These are phyloP conservation scores for Crax fasciolata DNA, from an alignment of 2,797 vertebrate species.

Conservation along the genomic window DNA sequence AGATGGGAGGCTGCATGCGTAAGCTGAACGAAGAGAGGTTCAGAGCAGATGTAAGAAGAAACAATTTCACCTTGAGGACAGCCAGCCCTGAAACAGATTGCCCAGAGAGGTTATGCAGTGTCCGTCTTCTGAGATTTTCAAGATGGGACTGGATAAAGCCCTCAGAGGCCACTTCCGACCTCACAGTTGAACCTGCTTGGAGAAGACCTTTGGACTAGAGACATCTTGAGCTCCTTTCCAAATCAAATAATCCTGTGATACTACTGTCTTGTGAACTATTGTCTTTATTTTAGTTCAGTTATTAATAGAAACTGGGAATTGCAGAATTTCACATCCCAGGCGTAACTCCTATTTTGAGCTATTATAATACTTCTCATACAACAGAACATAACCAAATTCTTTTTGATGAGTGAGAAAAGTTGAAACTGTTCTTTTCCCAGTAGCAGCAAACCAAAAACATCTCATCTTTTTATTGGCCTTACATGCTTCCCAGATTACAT, in stretches of 20 bases:
- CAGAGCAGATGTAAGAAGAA: neutral
- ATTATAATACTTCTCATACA: neutral
- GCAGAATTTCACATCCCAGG: neutral
- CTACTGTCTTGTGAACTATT: neutral
- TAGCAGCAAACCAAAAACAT: neutral
- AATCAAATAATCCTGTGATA: neutral
- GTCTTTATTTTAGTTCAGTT: neutral
- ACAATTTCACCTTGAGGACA: neutral
- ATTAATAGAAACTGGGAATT: neutral
- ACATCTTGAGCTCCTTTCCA: neutral
- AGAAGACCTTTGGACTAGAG: neutral
- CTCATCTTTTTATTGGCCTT: neutral
- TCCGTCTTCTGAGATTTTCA: neutral
- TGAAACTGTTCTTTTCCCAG: neutral
- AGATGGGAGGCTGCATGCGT: neutral
- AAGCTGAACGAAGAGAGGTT: neutral
- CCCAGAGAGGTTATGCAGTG: neutral
- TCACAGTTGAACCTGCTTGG: neutral
- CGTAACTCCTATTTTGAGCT: neutral
- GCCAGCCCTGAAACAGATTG: neutral
- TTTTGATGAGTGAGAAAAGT: neutral
- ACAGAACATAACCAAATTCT: neutral
- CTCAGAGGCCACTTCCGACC: neutral
- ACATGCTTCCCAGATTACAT: neutral
- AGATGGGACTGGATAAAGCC: neutral